Evolutionary conservation across 2,797 vertebrate genomes (phyloP).

Genomic region (Enteromius viviparus): DNA sequence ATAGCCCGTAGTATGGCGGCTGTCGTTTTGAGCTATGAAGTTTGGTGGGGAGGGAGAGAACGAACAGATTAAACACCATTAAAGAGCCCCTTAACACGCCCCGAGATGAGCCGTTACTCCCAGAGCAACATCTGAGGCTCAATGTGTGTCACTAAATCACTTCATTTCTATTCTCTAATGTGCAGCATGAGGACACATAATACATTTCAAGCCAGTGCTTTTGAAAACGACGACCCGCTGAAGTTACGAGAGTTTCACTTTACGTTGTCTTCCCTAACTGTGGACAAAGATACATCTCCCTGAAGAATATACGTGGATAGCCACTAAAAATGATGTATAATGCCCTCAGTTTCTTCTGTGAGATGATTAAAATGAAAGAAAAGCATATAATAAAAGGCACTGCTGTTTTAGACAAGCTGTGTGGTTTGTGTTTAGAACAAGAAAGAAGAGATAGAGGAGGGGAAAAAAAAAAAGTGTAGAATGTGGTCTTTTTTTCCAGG

Average conservation of each 20-base stretch:
- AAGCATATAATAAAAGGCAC: constrained; percentile 5
- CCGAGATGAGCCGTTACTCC: constrained; percentile 56
- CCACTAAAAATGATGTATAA: constrained; percentile 7
- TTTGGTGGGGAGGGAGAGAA: constrained; percentile 63
- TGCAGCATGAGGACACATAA: constrained; percentile 63
- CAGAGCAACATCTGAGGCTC: constrained; percentile 66
- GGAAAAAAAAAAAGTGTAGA: not conserved
- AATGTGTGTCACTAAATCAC: constrained; percentile 69
- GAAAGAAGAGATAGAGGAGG: not conserved
- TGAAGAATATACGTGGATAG: not conserved
- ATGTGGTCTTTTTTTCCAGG: not conserved
- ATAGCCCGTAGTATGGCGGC: constrained; percentile 56
- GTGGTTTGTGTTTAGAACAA: not conserved
- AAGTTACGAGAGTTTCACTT: constrained; percentile 38
- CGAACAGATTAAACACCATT: constrained; percentile 59
- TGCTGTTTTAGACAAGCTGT: not conserved
- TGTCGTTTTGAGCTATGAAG: constrained; percentile 66
- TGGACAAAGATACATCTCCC: constrained; percentile 6
- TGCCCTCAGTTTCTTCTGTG: constrained; percentile 8
- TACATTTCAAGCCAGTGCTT: constrained; percentile 65
- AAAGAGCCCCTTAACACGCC: constrained; percentile 65
- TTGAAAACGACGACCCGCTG: constrained; percentile 53
- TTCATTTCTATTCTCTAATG: constrained; percentile 73
- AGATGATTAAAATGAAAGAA: constrained; percentile 22
- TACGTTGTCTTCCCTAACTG: constrained; percentile 8